Evolutionary conservation across 35 echinoderm and acorn worm genomes (phyloP), one percentile per base, ranked within the genome.

Genomic region (Strongylocentrotus purpuratus): DNA sequence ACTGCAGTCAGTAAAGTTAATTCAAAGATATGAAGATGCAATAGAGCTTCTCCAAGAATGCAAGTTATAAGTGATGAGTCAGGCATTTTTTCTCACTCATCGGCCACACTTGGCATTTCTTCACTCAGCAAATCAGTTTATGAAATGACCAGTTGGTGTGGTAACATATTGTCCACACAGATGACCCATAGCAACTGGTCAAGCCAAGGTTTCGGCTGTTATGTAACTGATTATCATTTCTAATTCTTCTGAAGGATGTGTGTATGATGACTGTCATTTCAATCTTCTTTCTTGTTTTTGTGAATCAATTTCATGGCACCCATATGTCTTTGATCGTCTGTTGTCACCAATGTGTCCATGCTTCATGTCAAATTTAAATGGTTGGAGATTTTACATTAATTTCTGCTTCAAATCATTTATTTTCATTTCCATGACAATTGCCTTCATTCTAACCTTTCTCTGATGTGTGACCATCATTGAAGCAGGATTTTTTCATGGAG

Each of bases 121-220:
- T 89, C 87, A 89, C 8, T 33, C 87, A 89, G 11, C 45, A 33
- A 45, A 89, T 89, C 33, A 45, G 32, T 89, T 41, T 89, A 89
- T 89, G 87, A 89, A 89, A 89, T 89, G 87, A 28, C 87, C 87
- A 89, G 87, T 89, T 89, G 87, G 9, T 88, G 87, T 89, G 32
- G 65, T 22, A 28, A 78, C 20, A 25, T 28, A 4, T 78, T 89
- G 87, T 89, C 86, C 86, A 31, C 86, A 28, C 20, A 89, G 87
- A 46, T 89, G 33, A 89, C 0, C 87, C 87, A 89, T 46, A 89
- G 45, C 87, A 89, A 89, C 87, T 89, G 33, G 87, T 46, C 87
- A 46, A 45, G 33, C 87, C 32, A 45, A 89, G 45, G 33, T 89
- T 33, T 17, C 13, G 33, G 3, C 33, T 89, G 87, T 89, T 89